Base-by-base conservation (phyloP, 2,888 invertebrate species). In the Galerucella nymphaeae region DNA sequence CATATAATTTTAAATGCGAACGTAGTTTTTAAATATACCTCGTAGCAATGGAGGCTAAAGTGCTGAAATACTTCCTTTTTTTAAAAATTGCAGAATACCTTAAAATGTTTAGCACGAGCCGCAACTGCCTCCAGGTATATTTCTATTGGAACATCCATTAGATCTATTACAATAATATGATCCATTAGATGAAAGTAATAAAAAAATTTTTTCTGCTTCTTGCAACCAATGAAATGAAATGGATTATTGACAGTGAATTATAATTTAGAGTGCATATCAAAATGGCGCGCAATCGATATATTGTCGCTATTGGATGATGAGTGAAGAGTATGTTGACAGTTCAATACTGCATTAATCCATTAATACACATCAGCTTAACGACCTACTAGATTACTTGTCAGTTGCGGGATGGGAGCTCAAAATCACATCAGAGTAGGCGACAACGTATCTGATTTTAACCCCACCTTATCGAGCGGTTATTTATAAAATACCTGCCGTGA, bases 261-360 rank as follows among this genome's bases (percentile, higher is more conserved):
- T 79, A 80, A 78, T 79, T 80, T 78, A 78, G 79, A 80, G 78
- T 76, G 77, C 77, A 77, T 77, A 80, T 81, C 79, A 83, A 83
- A 83, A 83, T 83, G 81, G 82, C 81, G 81, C 73, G 76, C 80
- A 83, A 83, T 83, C 83, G 82, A 84, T 83, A 83, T 80, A 80
- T 80, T 83, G 82, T 84, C 83, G 81, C 82, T 84, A 83, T 83
- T 83, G 82, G 82, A 83, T 84, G 83, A 82, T 83, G 84, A 79
- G 75, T 80, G 82, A 83, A 82, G 83, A 83, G 82, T 84, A 83
- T 84, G 85, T 85, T 85, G 85, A 85, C 85, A 85, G 83, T 85
- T 84, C 84, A 84, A 85, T 85, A 85, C 85, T 85, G 85, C 85
- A 85, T 84, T 86, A 85, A 86, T 86, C 86, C 85, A 86, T 86